Evolutionary conservation across 2,113 vertebrate species (phyloP), one percentile per base, ranked within the genome.

Genomic region (Myxocyprinus asiaticus): DNA sequence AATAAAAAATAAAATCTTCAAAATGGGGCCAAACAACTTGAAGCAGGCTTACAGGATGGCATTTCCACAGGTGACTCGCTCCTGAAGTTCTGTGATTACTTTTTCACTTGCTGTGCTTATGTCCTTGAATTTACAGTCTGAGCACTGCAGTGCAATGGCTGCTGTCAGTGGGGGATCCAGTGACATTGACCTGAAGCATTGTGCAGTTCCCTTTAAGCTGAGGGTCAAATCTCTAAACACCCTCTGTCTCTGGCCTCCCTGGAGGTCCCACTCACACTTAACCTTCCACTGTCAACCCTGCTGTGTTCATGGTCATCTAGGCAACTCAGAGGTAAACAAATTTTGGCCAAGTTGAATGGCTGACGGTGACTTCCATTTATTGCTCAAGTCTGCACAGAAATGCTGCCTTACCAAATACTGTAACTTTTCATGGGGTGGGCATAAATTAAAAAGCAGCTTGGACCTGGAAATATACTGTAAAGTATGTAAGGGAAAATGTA

Each of bases 131-230:
- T 44, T 55, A 67, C 70, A 58, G 76, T 85, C 22, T 33, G 22
- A 33, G 22, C 80, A 17, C 85, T 87, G 84, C 87, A 80, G 88
- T 80, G 87, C 89, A 87, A 66, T 67, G 59, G 76, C 61, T 77
- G 81, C 83, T 84, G 87, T 88, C 82, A 81, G 76, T 15, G 9
- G 80, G 86, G 87, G 84, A 65, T 89, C 84, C 86, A 72, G 84
- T 88, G 88, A 89, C 87, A 84, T 85, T 91, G 90, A 90, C 89
- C 89, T 79, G 53, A 78, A 86, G 83, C 79, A 74, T 71, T 81
- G 86, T 77, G 82, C 5, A 71, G 79, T 84, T 67, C 45, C 48
- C 61, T 81, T 59, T 69, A 74, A 71, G 68, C 74, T 44, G 55
- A 6, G 66, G 70, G 76, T 79, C 76, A 81, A 72, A 81, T 66